Base-by-base conservation (phyloP, 2,113 vertebrate species). In the Furnarius figulus region DNA sequence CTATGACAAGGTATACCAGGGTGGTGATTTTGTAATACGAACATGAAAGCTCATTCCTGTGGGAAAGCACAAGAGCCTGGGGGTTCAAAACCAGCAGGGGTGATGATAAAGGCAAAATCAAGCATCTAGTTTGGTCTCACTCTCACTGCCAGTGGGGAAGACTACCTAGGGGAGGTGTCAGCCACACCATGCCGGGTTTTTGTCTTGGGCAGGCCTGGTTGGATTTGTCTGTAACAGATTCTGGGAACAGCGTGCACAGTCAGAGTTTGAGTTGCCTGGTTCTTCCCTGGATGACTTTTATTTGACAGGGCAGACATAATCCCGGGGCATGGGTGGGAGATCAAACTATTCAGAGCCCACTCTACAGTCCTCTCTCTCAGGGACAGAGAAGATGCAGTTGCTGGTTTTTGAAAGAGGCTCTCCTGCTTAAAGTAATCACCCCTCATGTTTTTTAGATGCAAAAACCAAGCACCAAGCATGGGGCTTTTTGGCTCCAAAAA, bases 151-250 rank as follows among this genome's bases (percentile, higher is more conserved):
- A 13, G 5, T 4, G 30, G 28, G 12, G 33, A 68, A 79, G 10
- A 21, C 6, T 37, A 42, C 5, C 5, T 37, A 10, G 20, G 8
- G 3, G 4, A 58, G 14, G 4, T 53, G 33, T 22, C n/a, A 82
- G 13, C 30, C 4, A 4, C 7, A 44, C 17, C 20, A 16, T 3
- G 8, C 2, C 2, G 8, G 27, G 22, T 7, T 35, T 78, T 50
- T 85, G 30, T 37, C 56, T 68, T 55, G 37, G n/a, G 35, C 46
- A 76, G 37, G 83, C 35, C 15, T 70, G n/a, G 5, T 7, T 76
- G 67, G 49, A 52, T 83, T 63, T 14, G 7, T 58, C 37, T 42
- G 10, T 27, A 67, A 37, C 8, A 76, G 22, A 40, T 49, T 28
- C 39, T 13, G 2, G 24, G n/a, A n/a, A n/a, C 14, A 76, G 7